These are phyloP conservation scores for Tetheella fluctuosa DNA, from an alignment of 2,888 invertebrate species.

Conservation along the genomic window DNA sequence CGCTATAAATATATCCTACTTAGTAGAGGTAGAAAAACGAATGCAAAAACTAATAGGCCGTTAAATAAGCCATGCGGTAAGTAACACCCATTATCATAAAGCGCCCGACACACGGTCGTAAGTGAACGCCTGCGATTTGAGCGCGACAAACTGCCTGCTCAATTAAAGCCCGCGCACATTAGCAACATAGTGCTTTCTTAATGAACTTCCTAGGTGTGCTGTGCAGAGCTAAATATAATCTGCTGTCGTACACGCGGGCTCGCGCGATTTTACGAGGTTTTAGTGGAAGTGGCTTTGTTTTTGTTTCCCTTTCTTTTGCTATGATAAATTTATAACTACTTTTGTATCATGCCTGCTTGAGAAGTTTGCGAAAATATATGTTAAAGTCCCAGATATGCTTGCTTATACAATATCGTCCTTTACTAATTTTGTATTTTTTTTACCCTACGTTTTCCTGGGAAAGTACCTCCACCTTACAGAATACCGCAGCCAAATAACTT, in stretches of 20 bases:
- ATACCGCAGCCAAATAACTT: too few species aligned
- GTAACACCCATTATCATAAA: conserved; percentile 14
- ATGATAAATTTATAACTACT: too few species aligned
- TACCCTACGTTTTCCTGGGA: too few species aligned
- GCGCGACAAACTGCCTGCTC: conserved; percentile 39
- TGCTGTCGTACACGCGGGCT: conserved; percentile 34
- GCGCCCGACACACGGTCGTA: conserved; percentile 18
- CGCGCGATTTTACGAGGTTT: conserved; percentile 5
- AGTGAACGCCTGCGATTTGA: conserved; percentile 15
- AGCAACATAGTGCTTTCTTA: conserved; percentile 54
- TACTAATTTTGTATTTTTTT: not conserved
- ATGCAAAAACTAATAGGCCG: conserved; percentile 1
- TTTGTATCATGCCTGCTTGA: too few species aligned
- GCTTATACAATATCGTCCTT: too few species aligned
- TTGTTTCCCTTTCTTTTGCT: not conserved
- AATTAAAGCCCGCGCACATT: conserved; percentile 58
- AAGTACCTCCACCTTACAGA: too few species aligned
- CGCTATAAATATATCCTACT: not conserved
- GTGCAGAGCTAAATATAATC: conserved; percentile 60
- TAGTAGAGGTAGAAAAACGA: not conserved
- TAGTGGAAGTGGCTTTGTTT: conserved; percentile 35
- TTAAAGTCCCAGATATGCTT: too few species aligned
- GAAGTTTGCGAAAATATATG: too few species aligned
- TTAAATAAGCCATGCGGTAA: not conserved
- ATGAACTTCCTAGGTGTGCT: conserved; percentile 67